These are phyloP conservation scores for Crotalus helleri DNA, from an alignment of 2,113 vertebrate genomes.

Conservation along the genomic window DNA sequence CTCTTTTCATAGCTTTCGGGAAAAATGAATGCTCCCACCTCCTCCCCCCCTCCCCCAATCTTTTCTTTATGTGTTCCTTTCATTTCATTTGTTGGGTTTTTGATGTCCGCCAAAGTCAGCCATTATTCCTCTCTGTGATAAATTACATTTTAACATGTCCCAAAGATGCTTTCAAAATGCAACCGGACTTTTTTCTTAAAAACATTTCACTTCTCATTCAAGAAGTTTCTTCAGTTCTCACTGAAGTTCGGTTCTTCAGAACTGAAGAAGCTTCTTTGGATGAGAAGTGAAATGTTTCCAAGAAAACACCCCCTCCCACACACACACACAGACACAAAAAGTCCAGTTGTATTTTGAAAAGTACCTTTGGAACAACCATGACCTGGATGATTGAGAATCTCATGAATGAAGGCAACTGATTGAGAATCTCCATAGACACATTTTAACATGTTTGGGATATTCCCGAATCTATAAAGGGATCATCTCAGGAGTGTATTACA, in stretches of 20 bases:
- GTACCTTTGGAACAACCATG: background rate
- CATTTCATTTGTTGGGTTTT: constrained; percentile 44
- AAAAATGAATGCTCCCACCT: constrained; percentile 25
- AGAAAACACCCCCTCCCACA: background rate
- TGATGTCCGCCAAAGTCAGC: constrained; percentile 45
- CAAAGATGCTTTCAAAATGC: background rate
- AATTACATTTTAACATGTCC: constrained; percentile 64
- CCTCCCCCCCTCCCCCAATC: background rate
- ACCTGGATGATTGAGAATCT: background rate
- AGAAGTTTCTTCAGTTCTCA: background rate
- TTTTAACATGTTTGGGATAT: constrained; percentile 64
- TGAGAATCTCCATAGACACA: constrained; percentile 23
- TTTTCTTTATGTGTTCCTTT: background rate
- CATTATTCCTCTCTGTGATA: constrained; percentile 50
- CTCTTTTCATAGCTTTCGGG: constrained; percentile 36
- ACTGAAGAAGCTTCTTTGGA: background rate
- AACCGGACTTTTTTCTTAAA: background rate
- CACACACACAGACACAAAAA: background rate
- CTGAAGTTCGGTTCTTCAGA: background rate
- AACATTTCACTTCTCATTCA: background rate
- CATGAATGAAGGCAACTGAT: background rate
- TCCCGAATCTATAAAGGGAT: constrained; percentile 53
- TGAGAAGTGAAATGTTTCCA: background rate
- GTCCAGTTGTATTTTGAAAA: background rate
- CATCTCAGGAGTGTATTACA: constrained; percentile 64